These are phyloP conservation scores for Apamea monoglypha DNA, from an alignment of 2,888 invertebrate genomes.

Conservation along the genomic window DNA sequence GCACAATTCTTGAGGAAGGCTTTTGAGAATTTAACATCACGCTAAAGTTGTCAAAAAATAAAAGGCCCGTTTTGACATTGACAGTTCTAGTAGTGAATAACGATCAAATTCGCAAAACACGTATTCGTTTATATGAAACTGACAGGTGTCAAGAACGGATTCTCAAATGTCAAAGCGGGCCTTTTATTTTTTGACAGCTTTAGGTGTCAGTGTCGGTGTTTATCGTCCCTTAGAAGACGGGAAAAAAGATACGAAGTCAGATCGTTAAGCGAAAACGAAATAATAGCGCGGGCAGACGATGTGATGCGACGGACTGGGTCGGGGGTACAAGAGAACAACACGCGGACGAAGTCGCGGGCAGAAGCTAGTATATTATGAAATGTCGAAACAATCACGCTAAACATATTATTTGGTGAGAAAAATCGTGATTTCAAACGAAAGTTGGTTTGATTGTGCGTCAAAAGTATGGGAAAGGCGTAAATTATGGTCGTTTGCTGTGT, in stretches of 20 bases:
- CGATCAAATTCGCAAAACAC: too few relatives aligned
- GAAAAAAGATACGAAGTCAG: neutral
- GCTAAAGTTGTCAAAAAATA: too few relatives aligned
- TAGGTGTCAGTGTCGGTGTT: too few relatives aligned
- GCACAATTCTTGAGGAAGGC: neutral
- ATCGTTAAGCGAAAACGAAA: neutral
- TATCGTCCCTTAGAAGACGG: neutral
- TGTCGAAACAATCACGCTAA: constrained; percentile 48
- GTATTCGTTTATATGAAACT: too few relatives aligned
- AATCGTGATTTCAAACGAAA: constrained; percentile 59
- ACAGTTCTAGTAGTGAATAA: too few relatives aligned
- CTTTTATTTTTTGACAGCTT: too few relatives aligned
- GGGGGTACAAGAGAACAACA: neutral
- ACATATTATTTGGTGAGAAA: constrained; percentile 64
- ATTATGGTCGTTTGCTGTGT: constrained; percentile 52
- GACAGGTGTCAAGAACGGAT: too few relatives aligned
- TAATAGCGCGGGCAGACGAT: neutral
- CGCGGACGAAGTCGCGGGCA: neutral
- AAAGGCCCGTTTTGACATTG: too few relatives aligned
- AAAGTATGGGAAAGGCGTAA: constrained; percentile 63
- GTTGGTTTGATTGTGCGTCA: constrained; percentile 61
- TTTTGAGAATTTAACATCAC: neutral
- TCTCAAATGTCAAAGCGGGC: too few relatives aligned
- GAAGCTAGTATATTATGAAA: constrained; percentile 1
- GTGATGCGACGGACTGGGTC: too few relatives aligned